phyloP scores from a whole-genome alignment of 2,113 vertebrate species.

The Spea bombifrons region DNA sequence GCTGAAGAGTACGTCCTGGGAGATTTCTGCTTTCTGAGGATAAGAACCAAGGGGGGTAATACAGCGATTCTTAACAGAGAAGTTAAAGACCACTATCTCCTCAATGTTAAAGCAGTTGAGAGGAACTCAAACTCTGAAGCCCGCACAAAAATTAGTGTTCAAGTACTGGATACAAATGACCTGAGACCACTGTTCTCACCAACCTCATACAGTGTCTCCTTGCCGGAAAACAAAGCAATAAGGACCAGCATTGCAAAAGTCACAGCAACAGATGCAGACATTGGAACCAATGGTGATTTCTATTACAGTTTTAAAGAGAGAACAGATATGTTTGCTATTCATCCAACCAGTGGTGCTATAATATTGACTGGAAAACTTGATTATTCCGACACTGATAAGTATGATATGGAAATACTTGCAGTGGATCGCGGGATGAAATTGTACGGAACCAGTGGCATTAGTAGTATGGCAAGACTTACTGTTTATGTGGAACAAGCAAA shows the following conservation, averaged over 20 bases:
- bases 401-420: slow-evolving; percentile 90
- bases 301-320: slow-evolving; percentile 96
- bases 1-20: slow-evolving; percentile 90
- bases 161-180: slow-evolving; percentile 96
- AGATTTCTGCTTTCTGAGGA: slow-evolving; percentile 94
- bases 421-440: slow-evolving; percentile 94
- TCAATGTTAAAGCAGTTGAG: slow-evolving; percentile 88
- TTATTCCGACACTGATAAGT: slow-evolving; percentile 74
- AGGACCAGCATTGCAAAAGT: slow-evolving; percentile 89
- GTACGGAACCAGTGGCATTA: slow-evolving; percentile 93
- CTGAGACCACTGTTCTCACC: slow-evolving; percentile 93
- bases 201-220: slow-evolving; percentile 89
- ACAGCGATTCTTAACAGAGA: slow-evolving; percentile 95
- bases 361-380: slow-evolving; percentile 88
- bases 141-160: slow-evolving; percentile 77
- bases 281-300: slow-evolving; percentile 96
- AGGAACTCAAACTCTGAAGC: slow-evolving; percentile 79
- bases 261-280: slow-evolving; percentile 93
- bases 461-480: slow-evolving; percentile 89
- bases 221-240: slow-evolving; percentile 87
- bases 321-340: slow-evolving; percentile 93
- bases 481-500: slow-evolving; percentile 90
- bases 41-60: slow-evolving; percentile 98
- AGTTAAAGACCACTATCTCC: slow-evolving; percentile 88
- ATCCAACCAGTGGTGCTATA: slow-evolving; percentile 88